A percentile compares a stretch with the other conserved stretches of the same genome.
Conservation (phyloP, 1,140 invertebrate species). For the Cardiocondyla obscurior region DNA sequence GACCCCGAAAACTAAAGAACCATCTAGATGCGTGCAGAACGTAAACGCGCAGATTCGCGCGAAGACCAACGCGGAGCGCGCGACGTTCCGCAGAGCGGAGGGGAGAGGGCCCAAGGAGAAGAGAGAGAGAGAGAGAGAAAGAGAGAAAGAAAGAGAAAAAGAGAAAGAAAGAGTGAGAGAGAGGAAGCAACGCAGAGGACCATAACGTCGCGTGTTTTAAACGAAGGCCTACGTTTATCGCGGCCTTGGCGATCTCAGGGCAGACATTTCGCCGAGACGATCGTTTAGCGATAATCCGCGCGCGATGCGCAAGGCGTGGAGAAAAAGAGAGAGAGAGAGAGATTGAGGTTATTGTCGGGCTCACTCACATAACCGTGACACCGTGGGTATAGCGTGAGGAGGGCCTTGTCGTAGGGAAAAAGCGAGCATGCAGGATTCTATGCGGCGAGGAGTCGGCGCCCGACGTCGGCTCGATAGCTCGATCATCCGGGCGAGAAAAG, state of each 20-base stretch:
- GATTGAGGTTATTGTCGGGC: constrained; percentile 77
- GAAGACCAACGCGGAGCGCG: constrained; percentile 27
- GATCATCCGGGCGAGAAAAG: constrained; percentile 35
- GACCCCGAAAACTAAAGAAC: not conserved
- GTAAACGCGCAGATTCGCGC: not conserved
- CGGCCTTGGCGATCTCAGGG: too few species aligned
- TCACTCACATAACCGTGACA: constrained; percentile 67
- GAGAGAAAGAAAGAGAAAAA: too few species aligned
- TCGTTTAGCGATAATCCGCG: not conserved
- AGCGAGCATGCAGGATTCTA: not conserved
- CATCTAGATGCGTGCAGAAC: not conserved
- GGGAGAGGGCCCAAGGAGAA: too few species aligned
- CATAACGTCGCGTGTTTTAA: not conserved
- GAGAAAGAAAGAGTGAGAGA: not conserved
- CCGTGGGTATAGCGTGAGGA: not conserved
- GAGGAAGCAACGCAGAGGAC: not conserved
- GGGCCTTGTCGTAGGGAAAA: constrained; percentile 6
- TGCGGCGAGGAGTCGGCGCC: not conserved
- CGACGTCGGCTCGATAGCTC: not conserved
- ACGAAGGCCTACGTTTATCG: not conserved
- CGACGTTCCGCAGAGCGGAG: not conserved
- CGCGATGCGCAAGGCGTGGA: not conserved
- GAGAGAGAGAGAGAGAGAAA: not conserved
- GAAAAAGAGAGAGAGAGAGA: constrained; percentile 52
- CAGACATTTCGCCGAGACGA: too few species aligned